Evolutionary conservation across 2,113 vertebrate species (phyloP), one percentile per base, ranked within the genome.

Genomic region (Nibea albiflora): DNA sequence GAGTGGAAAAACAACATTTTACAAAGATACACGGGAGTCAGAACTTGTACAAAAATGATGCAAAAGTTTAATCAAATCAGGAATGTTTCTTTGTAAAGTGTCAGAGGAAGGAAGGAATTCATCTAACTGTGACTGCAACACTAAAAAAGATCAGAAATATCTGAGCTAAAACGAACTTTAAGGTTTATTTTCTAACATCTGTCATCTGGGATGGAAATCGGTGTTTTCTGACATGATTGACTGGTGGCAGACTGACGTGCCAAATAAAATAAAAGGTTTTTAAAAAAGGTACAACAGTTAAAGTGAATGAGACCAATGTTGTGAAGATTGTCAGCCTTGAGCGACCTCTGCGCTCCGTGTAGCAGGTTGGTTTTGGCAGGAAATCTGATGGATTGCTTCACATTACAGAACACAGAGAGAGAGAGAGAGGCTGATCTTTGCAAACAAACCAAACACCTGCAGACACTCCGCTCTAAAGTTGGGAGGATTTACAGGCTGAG

Each of bases 331-430:
- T 57, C 58, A 65, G 67, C 60, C 61, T 53, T 35, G 67, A 72
- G 53, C 22, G 14, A 20, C 61, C 22, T 66, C 54, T 46, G 19
- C 54, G 16, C 56, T 17, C 22, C 20, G 62, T 19, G 26, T 2
- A 31, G 67, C 22, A 35, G 22, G 24, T 53, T 52, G 62, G 35
- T 67, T 69, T 44, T 68, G 76, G 68, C 68, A 56, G 39, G 19
- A 72, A 52, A 64, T 42, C 53, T 54, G 35, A 73, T 42, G 61
- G 58, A 52, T 52, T 26, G 42, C 35, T 83, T 72, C 53, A 83
- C 35, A 8, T 42, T 19, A 39, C 44, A 57, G 19, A 49, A 50
- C n/a, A 76, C 7, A 64, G 35, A 39, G 35, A 39, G 31, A 35
- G 6, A 35, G 31, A 8, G 10, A 46, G 52, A 2, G 3, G 31